Percentiles rank a stretch among this genome's conserved stretches.
Evolutionary conservation across 1,140 invertebrate genomes (phyloP).

Genomic region (Diachasmimorpha longicaudata): DNA sequence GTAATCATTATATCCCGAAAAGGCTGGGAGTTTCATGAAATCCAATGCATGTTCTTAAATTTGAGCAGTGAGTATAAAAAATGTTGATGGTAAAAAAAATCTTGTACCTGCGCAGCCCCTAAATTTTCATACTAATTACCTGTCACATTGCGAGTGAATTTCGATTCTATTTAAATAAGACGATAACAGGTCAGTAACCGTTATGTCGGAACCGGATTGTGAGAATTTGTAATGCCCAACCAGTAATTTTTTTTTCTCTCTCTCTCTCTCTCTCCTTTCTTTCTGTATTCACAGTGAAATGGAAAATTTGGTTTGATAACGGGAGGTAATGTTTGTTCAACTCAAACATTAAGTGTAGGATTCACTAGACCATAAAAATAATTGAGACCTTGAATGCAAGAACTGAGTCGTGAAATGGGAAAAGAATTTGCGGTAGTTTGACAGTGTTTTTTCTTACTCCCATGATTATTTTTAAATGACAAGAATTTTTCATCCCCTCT

Average conservation of each 20-base stretch:
- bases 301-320: not conserved
- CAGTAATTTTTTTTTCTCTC: not conserved
- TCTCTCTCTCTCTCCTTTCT: not conserved
- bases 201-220: not conserved
- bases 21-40: not conserved
- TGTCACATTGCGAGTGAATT: not conserved
- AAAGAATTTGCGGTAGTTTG: too few species aligned
- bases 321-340: too few species aligned
- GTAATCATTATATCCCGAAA: not conserved
- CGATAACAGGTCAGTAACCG: not conserved
- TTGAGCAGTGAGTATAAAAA: not conserved
- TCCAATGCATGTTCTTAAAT: not conserved
- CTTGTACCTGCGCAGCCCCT: not conserved
- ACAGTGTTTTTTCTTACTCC: too few species aligned
- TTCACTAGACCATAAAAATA: too few species aligned
- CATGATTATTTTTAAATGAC: too few species aligned
- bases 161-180: not conserved
- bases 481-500: too few species aligned
- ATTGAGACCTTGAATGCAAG: too few species aligned
- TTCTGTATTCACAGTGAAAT: not conserved
- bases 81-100: not conserved
- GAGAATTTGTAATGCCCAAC: not conserved
- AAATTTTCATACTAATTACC: not conserved
- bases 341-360: too few species aligned
- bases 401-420: too few species aligned